phyloP scores from a whole-genome alignment of 1,140 invertebrate species.

The Zaprionus ghesquierei region DNA sequence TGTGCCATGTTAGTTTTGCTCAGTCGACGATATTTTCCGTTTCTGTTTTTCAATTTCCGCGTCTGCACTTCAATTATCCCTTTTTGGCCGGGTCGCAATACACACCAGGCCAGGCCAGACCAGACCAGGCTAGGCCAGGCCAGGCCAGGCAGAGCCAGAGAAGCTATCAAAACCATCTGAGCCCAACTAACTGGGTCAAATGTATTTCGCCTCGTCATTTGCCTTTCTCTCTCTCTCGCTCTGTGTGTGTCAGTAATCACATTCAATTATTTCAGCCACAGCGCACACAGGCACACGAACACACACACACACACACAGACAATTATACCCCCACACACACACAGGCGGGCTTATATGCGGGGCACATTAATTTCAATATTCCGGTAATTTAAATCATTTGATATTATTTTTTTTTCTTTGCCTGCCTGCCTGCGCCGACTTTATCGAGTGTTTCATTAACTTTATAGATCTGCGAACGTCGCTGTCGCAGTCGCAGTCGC shows the following conservation, averaged over 20 bases:
- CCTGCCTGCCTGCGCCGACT: slow-evolving; percentile 5
- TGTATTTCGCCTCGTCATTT: slow-evolving; percentile 49
- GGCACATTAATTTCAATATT: slow-evolving; percentile 62
- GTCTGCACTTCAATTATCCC: slow-evolving; percentile 67
- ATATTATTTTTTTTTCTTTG: slow-evolving; percentile 23
- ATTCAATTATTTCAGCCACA: slow-evolving; percentile 61
- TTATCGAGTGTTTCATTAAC: slow-evolving; percentile 61
- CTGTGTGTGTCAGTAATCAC: slow-evolving; percentile 50
- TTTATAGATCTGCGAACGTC: slow-evolving; percentile 69
- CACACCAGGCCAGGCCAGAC: not conserved
- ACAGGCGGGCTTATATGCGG: slow-evolving; percentile 17
- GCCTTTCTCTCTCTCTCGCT: slow-evolving; percentile 2
- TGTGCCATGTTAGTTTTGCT: slow-evolving; percentile 12
- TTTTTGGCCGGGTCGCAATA: slow-evolving; percentile 1
- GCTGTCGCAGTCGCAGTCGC: slow-evolving; percentile 40
- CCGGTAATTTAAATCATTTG: slow-evolving; percentile 63
- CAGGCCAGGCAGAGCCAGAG: not conserved
- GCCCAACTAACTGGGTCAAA: slow-evolving; percentile 64
- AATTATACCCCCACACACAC: not conserved
- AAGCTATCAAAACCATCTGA: slow-evolving; percentile 34
- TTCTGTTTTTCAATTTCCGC: slow-evolving; percentile 63
- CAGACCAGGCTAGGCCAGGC: too few relatives aligned
- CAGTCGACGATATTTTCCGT: slow-evolving; percentile 48
- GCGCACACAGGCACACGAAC: slow-evolving; percentile 11
- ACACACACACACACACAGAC: slow-evolving; percentile 4